Conservation (phyloP, 2,797 vertebrate genomes). For the Parauchenoglanis ngamensis region DNA sequence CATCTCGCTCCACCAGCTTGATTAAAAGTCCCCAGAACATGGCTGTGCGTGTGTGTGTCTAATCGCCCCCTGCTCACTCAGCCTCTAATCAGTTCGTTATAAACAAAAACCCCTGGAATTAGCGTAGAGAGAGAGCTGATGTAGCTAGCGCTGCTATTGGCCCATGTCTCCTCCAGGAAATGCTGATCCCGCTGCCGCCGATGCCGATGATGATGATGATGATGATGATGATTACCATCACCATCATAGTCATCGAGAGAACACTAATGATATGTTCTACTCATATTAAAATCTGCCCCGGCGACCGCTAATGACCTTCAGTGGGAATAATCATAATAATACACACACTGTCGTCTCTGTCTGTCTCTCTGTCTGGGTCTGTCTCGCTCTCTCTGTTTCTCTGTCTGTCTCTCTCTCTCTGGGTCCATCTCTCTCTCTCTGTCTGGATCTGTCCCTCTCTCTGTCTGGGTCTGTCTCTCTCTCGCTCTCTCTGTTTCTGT, state of each 20-base stretch:
- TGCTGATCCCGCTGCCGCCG: slow-evolving; percentile 34
- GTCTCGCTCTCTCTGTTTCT: not conserved
- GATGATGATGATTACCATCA: slow-evolving; percentile 8
- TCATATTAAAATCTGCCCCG: slow-evolving; percentile 44
- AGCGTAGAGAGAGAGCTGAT: slow-evolving; percentile 72
- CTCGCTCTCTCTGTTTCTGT: not conserved
- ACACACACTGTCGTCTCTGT: slow-evolving; percentile 13
- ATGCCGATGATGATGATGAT: not conserved
- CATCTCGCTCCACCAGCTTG: slow-evolving; percentile 55
- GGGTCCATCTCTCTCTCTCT: slow-evolving; percentile 19
- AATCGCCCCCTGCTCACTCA: slow-evolving; percentile 78
- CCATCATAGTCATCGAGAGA: slow-evolving; percentile 33
- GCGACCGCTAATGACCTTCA: slow-evolving; percentile 35
- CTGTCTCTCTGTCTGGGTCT: not conserved
- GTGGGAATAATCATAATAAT: slow-evolving; percentile 35
- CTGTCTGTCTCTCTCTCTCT: not conserved
- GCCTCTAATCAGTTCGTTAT: slow-evolving; percentile 83
- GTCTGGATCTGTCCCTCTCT: not conserved
- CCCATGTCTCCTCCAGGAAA: slow-evolving; percentile 40
- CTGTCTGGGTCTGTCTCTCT: not conserved
- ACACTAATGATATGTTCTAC: slow-evolving; percentile 22
- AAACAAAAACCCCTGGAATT: slow-evolving; percentile 81
- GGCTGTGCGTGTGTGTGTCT: slow-evolving; percentile 64
- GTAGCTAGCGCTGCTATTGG: slow-evolving; percentile 68
- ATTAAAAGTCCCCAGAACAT: slow-evolving; percentile 61